Conservation (phyloP, 2,888 invertebrate species). For the Nasonovia ribisnigri region DNA sequence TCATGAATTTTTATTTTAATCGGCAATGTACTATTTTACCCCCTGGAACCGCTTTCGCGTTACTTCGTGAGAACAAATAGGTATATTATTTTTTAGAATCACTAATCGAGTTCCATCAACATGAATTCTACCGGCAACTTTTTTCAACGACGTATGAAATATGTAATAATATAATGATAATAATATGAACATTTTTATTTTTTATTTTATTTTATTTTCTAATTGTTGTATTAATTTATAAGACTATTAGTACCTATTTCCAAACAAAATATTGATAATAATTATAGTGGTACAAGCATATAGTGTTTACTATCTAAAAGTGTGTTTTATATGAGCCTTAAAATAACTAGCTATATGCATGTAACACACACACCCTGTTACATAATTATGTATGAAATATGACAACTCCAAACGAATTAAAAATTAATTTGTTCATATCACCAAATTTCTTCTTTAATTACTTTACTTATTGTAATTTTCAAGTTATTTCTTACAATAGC, state of each 20-base stretch:
- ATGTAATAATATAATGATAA: not conserved
- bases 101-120: not conserved
- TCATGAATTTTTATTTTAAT: constrained; percentile 1
- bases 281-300: not conserved
- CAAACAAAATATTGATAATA: not conserved
- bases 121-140: not conserved
- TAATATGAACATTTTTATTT: not conserved
- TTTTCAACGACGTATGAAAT: not conserved
- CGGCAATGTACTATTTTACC: not conserved
- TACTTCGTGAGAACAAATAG: not conserved
- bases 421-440: not conserved
- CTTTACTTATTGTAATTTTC: not conserved
- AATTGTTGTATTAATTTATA: not conserved
- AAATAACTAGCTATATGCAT: not conserved
- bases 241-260: not conserved
- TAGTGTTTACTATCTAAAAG: not conserved
- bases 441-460: not conserved
- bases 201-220: not conserved
- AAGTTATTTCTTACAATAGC: not conserved
- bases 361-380: not conserved
- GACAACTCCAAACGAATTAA: not conserved
- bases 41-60: not conserved
- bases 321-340: not conserved
- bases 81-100: not conserved
- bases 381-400: not conserved